Conservation (phyloP, 2,888 invertebrate species). For the Cheilosia variabilis region DNA sequence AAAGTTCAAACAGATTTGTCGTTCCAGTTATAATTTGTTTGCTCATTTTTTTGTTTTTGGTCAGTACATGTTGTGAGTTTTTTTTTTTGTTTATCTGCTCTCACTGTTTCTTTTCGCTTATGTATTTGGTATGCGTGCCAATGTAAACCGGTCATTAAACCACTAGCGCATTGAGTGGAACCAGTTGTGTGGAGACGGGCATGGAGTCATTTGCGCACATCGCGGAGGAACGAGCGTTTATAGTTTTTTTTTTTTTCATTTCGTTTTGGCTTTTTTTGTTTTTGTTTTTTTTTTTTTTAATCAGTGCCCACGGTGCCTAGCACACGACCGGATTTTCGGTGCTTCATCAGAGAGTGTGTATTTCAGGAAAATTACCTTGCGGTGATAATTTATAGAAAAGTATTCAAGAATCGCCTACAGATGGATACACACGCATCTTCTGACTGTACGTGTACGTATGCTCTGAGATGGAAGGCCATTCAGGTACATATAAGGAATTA, state of each 20-base stretch:
- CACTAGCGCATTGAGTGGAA: slow-evolving; percentile 51
- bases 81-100: neutral
- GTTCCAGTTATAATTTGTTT: slow-evolving; percentile 22
- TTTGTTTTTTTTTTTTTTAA: slow-evolving; percentile 8
- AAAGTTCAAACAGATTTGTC: slow-evolving; percentile 44
- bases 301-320: slow-evolving; percentile 36
- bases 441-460: neutral
- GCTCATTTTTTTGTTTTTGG: neutral
- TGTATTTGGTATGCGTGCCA: slow-evolving; percentile 41
- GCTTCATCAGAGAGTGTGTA: slow-evolving; percentile 29
- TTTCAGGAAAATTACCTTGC: slow-evolving; percentile 47
- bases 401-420: slow-evolving; percentile 46
- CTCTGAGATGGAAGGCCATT: slow-evolving; percentile 1
- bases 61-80: neutral
- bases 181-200: slow-evolving; percentile 51
- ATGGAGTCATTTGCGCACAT: slow-evolving; percentile 45
- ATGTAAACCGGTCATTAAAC: slow-evolving; percentile 67
- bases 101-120: neutral
- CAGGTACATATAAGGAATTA: neutral
- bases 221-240: slow-evolving; percentile 34
- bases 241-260: neutral
- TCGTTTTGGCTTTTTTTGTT: slow-evolving; percentile 7
- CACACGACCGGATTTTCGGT: slow-evolving; percentile 55
- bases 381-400: slow-evolving; percentile 53
- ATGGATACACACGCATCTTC: slow-evolving; percentile 29